Conservation (phyloP, 2,113 vertebrate species). For the Centropus bengalensis region DNA sequence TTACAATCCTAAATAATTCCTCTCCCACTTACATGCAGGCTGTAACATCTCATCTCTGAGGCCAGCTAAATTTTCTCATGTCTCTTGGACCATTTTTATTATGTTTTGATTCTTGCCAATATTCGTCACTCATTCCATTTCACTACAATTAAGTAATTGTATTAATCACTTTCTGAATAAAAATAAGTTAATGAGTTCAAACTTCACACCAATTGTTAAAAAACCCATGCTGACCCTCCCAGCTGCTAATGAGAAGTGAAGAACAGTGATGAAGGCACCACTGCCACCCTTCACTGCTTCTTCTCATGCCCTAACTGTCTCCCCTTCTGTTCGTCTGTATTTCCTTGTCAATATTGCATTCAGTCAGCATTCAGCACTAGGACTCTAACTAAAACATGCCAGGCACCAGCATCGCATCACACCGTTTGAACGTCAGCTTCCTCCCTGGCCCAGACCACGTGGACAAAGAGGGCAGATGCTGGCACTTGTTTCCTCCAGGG, state of each 20-base stretch:
- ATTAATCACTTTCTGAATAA: neutral
- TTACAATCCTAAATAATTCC: neutral
- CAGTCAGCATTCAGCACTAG: neutral
- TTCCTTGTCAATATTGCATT: neutral
- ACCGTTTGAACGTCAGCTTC: neutral
- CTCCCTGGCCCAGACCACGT: neutral
- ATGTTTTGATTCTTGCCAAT: neutral
- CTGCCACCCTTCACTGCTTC: neutral
- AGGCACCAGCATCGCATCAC: neutral
- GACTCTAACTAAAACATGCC: neutral
- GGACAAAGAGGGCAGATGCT: fast-evolving
- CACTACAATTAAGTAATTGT: neutral
- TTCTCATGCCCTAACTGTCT: neutral
- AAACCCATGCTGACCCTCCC: neutral
- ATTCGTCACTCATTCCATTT: constrained; percentile 11
- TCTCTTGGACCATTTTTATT: neutral
- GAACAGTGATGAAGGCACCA: neutral
- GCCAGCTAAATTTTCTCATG: neutral
- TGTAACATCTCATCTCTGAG: neutral
- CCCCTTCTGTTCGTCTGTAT: neutral
- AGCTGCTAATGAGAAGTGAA: neutral
- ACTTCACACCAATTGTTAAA: neutral
- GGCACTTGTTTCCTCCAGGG: neutral
- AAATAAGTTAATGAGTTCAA: neutral
- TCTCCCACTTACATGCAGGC: neutral